Conservation (phyloP, 1,140 invertebrate genomes). For the Drosophila punjabiensis region DNA sequence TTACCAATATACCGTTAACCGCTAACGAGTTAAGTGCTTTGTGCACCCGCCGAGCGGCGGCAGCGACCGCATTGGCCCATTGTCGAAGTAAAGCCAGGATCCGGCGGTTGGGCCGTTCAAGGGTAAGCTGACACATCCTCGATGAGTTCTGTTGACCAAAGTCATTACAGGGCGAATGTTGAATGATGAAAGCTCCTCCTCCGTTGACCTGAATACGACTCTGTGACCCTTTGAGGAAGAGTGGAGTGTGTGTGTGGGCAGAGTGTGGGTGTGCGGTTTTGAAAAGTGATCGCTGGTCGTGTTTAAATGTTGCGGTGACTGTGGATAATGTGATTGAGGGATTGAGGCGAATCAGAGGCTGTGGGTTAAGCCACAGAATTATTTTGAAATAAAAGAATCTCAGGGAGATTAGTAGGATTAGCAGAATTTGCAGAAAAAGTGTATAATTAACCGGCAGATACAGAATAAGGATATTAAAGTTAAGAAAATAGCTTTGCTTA, state of each 20-base stretch:
- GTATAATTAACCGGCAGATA: background rate
- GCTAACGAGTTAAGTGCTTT: conserved; percentile 83
- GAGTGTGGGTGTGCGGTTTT: conserved; percentile 22
- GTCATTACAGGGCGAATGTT: conserved; percentile 68
- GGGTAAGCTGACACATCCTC: conserved; percentile 62
- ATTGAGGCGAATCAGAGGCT: conserved; percentile 31
- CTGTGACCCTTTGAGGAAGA: conserved; percentile 45
- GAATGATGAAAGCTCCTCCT: conserved; percentile 44
- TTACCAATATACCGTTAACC: conserved; percentile 79
- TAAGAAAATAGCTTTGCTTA: no score
- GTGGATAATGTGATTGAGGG: conserved; percentile 37
- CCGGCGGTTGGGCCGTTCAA: conserved; percentile 11
- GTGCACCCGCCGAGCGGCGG: conserved; percentile 50
- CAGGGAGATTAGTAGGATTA: background rate
- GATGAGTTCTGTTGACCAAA: conserved; percentile 81
- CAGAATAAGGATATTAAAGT: background rate
- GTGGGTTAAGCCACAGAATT: conserved; percentile 3
- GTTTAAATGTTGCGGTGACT: conserved; percentile 48
- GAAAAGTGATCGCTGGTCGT: conserved; percentile 34
- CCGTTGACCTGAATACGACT: conserved; percentile 58
- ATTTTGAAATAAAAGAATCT: background rate
- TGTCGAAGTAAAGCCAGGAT: conserved; percentile 21
- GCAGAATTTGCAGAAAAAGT: background rate
- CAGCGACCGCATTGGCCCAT: conserved; percentile 52
- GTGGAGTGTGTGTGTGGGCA: background rate